Evolutionary conservation across 1,140 invertebrate genomes (phyloP), one percentile per base, ranked within the genome.

Genomic region (Drosophila oshimai): DNA sequence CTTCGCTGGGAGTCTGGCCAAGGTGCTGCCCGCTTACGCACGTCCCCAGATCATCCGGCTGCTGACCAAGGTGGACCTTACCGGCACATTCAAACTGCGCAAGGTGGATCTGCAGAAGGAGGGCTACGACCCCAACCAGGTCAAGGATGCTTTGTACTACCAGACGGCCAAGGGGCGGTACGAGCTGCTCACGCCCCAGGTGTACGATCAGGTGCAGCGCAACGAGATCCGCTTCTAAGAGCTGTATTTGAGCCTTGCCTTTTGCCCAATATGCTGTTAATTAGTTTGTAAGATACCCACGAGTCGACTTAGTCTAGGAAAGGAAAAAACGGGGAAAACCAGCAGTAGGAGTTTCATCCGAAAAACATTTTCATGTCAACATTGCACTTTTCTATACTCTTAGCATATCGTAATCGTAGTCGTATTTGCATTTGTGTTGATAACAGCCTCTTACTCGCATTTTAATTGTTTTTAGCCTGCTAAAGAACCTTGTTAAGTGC

Each of bases 61-160:
- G 9, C 93, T 97, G 44, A 93, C 94, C 51, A 93, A 95, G 91
- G 92, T 98, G 18, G 96, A 98, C 90, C 94, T 97, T 91, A 99
- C 98, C 58, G 96, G 97, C 28, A 99, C 98, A 1, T 99, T 97
- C 90, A 99, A 99, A 91, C 92, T 99, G 74, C 97, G 97, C 91
- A 99, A 99, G 91, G 92, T 95, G 17, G 95, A 98, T 80, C 94
- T 99, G 28, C 96, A 98, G 91, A 96, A 96, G 83, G 96, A 98
- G 90, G 97, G 96, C 15, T 98, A 97, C 89, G 94, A 99, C 92
- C 95, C 96, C 0, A 94, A 92, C 39, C 92, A 93, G 57, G 94
- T 97, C 51, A 94, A 94, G 67, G 97, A 98, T 78, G 94, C 94
- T 74, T 83, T 98, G 13, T 98, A 95, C 92, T 96, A 93, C 87